Evolutionary conservation across 2,888 invertebrate genomes (phyloP), one percentile per base, ranked within the genome.

Genomic region (Trichogramma evanescens): DNA sequence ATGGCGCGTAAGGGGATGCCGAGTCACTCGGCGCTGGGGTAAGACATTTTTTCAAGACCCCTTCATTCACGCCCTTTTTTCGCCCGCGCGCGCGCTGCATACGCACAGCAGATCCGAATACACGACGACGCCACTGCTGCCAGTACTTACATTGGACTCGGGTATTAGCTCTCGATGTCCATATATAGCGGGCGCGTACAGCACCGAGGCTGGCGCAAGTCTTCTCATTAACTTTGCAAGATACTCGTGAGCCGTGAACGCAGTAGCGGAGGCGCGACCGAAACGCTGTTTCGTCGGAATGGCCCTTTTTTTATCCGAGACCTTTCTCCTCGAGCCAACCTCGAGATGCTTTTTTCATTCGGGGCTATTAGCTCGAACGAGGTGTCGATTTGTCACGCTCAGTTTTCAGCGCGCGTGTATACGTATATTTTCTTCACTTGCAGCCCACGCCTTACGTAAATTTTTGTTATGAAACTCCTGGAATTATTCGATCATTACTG

Each of bases 151-250:
- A 26, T 40, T 58, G 26, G 3, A 8, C 10, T 49, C 8, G 13
- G 10, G 50, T 9, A 54, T 54, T 55, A 54, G 55, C 26, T 61
- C 49, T 26, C 26, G 26, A 26, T 26, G 26, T 26, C 26, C 26
- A 26, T 26, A 26, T 26, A 26, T 26, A 26, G 26, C 26, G 45
- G 39, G 7, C 45, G 39, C 6, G 4, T 7, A 26, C 26, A 26
- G 26, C 26, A 26, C 26, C 26, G 26, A 26, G 26, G 10, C 26
- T 52, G 10, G n/a, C 44, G 13, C 53, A 26, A 48, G 56, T 62
- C 52, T 59, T 56, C 56, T 59, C 62, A 50, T 62, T 59, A 56
- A 56, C 56, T 62, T 56, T 54, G 56, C 60, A 59, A 54, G 53
- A 50, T 44, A 42, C 41, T 59, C 45, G 5, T 26, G 26, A 26